Evolutionary conservation across 2,888 invertebrate species (phyloP).

Genomic region (Imbricaverruca yamaguchii): DNA sequence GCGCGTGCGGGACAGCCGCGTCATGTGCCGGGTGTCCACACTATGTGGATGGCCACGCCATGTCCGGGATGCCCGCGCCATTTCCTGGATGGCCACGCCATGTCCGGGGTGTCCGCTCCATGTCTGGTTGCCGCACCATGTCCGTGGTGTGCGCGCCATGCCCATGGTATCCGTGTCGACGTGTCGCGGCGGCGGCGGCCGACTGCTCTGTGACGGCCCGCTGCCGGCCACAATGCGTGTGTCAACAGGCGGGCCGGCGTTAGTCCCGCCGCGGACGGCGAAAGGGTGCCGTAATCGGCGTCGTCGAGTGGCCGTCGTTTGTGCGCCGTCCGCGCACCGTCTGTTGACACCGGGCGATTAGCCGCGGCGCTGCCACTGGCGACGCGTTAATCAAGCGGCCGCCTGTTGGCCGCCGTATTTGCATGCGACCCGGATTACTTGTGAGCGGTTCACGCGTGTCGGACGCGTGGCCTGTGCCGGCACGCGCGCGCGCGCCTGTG

Average conservation of each 20-base stretch:
- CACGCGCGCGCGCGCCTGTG: neutral
- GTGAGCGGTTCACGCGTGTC: neutral
- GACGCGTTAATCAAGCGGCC: neutral
- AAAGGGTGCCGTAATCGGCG: neutral
- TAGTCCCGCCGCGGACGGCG: neutral
- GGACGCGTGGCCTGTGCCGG: neutral
- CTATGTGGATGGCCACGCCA: no score
- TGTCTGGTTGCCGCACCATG: no score
- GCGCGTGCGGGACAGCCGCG: no score
- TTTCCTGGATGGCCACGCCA: no score
- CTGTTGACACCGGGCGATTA: neutral
- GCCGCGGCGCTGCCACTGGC: neutral
- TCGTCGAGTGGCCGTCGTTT: constrained; percentile 1
- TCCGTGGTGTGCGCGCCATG: no score
- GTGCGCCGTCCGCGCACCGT: neutral
- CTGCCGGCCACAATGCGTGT: neutral
- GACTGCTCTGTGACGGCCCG: neutral
- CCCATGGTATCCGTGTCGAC: no score
- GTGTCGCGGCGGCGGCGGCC: no score
- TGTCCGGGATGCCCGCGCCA: no score
- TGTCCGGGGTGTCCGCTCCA: no score
- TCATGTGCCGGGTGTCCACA: no score
- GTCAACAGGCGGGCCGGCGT: neutral
- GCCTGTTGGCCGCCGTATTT: neutral
- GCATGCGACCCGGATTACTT: neutral